These are phyloP conservation scores for Microtus ochrogaster DNA, from an alignment of 2,113 vertebrate species.

Conservation along the genomic window DNA sequence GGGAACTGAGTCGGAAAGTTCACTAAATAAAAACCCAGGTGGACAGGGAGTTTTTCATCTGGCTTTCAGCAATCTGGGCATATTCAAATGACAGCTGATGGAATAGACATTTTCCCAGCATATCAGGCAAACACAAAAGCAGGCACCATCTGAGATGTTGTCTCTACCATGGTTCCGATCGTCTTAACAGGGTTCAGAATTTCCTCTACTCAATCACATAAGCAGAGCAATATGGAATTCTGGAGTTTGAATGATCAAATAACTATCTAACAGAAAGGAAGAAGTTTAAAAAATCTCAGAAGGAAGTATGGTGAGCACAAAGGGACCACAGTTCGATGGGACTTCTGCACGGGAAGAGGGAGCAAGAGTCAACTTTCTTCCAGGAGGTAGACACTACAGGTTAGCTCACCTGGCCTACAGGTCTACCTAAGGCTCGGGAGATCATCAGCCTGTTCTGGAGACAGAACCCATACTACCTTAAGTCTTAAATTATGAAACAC, in stretches of 20 bases:
- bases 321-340: background rate
- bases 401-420: background rate
- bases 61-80: background rate
- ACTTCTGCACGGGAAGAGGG: background rate
- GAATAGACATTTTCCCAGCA: conserved; percentile 41
- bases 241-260: conserved; percentile 7
- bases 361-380: background rate
- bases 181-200: conserved; percentile 6
- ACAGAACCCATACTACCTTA: background rate
- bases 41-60: background rate
- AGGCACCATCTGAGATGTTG: background rate
- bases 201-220: background rate
- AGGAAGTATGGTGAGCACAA: background rate
- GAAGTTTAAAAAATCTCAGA: background rate
- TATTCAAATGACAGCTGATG: conserved; percentile 23
- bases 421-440: background rate
- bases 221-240: conserved; percentile 17
- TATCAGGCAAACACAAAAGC: conserved; percentile 30
- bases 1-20: conserved; percentile 14
- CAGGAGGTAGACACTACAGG: background rate
- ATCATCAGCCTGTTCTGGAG: background rate
- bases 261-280: background rate
- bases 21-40: conserved; percentile 55
- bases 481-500: background rate
- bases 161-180: background rate